Base-by-base conservation (phyloP, 2,888 invertebrate species). In the Drosophila mimica region DNA sequence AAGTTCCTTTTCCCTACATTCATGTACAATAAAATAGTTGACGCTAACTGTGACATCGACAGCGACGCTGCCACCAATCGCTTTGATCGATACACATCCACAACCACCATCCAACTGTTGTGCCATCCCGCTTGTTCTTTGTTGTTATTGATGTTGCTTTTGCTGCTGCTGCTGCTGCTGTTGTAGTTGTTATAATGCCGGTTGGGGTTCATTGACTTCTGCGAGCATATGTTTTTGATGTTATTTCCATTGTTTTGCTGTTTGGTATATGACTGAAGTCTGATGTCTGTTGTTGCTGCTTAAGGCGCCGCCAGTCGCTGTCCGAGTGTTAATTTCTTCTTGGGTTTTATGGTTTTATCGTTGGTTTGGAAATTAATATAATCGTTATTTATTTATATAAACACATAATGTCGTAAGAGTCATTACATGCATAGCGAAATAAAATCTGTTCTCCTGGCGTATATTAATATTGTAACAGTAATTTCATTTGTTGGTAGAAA, bases 321-420 rank as follows among this genome's bases (percentile, higher is more conserved):
- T 61, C 74, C 58, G 74, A 68, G 89, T 85, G 88, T 78, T 85
- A 85, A 85, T 85, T 85, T 70, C 81, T 76, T 88, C 78, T 84
- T 81, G 25, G 58, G 63, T 73, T 88, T 88, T 83, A 89, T 83
- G 85, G 85, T 89, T 85, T 85, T 72, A 77, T 66, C 46, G 81
- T 59, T 46, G 67, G 54, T 72, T 63, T 62, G 61, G 57, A 69
- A n/a, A 60, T 48, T 38, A 58, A 34, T 54, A 43, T 30, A 30
- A n/a, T 17, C 15, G 15, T 33, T 15, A 33, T 4, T 25, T 25
- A 25, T 2, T 25, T 25, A 25, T 25, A 3, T 25, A 25, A 25
- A 25, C n/a, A n/a, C n/a, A n/a, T n/a, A n/a, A 40, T 40, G 40
- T n/a, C n/a, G n/a, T n/a, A 4, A 11, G 5, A 40, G 4, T 40